Evolutionary conservation across 2,797 vertebrate species (phyloP).

Genomic region (Eospalax fontanierii): DNA sequence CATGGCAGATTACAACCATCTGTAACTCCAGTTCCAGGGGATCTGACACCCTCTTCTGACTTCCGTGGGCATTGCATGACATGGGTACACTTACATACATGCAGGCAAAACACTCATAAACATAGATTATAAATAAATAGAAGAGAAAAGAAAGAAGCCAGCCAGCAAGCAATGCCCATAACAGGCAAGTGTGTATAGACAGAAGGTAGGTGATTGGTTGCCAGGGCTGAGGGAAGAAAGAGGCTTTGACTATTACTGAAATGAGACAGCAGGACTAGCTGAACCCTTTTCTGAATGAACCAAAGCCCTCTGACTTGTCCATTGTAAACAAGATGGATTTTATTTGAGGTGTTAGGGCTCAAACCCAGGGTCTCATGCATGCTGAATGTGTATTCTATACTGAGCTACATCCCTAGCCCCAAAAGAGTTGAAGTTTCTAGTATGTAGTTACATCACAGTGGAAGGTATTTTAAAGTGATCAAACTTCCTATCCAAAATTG

Average conservation of each 20-base stretch:
- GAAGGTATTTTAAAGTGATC: background rate
- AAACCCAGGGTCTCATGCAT: background rate
- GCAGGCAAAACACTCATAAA: too few relatives aligned
- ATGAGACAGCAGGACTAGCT: background rate
- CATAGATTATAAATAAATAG: too few relatives aligned
- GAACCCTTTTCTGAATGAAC: background rate
- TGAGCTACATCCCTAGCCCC: background rate
- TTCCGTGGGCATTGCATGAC: too few relatives aligned
- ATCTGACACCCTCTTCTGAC: too few relatives aligned
- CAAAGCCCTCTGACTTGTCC: background rate
- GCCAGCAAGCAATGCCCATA: background rate
- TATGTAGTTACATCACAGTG: background rate
- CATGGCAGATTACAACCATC: too few relatives aligned
- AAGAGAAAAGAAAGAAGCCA: background rate
- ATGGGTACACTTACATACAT: too few relatives aligned
- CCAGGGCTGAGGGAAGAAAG: background rate
- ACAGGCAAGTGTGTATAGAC: background rate
- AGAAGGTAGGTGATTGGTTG: background rate
- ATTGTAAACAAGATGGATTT: background rate
- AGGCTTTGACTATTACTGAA: background rate
- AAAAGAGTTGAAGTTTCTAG: background rate
- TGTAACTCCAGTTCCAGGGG: too few relatives aligned
- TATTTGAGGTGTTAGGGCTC: background rate
- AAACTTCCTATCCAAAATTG: constrained; percentile 9
- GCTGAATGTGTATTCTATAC: background rate